phyloP scores from a whole-genome alignment of 2,888 invertebrate genomes.

The Idaea aversata region DNA sequence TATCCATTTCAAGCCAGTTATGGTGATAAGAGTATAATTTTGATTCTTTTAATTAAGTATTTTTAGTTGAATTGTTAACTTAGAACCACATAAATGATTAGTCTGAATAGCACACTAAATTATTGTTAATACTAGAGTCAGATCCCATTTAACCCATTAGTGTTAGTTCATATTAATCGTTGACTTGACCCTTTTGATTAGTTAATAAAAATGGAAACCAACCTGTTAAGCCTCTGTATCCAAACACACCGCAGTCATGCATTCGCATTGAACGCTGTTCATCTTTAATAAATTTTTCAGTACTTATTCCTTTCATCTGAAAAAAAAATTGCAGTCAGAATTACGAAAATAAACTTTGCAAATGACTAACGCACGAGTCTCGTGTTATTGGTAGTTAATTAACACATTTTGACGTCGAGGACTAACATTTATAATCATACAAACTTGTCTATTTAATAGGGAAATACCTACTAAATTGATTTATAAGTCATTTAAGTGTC shows the following conservation, averaged over 20 bases:
- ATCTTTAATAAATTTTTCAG: constrained; percentile 86
- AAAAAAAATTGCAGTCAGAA: constrained; percentile 28
- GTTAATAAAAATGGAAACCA: constrained; percentile 25
- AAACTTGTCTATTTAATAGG: too few relatives aligned
- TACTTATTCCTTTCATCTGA: constrained; percentile 86
- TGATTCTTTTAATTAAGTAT: neutral
- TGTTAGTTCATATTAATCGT: too few relatives aligned
- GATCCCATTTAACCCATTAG: too few relatives aligned
- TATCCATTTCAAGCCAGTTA: neutral
- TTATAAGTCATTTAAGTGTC: too few relatives aligned
- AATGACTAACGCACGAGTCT: too few relatives aligned
- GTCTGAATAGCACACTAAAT: too few relatives aligned
- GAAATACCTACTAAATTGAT: too few relatives aligned
- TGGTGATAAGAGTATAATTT: neutral
- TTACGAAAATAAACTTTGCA: neutral
- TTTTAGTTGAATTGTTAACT: neutral
- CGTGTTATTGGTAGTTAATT: too few relatives aligned
- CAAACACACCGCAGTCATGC: constrained; percentile 87
- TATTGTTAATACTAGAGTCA: too few relatives aligned
- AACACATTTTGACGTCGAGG: too few relatives aligned
- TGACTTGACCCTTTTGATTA: neutral
- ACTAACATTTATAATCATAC: too few relatives aligned
- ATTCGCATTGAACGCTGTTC: constrained; percentile 86
- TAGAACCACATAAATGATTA: too few relatives aligned
- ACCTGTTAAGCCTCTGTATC: constrained; percentile 89